phyloP scores from a whole-genome alignment of 1,140 invertebrate species.

The Sitodiplosis mosellana region DNA sequence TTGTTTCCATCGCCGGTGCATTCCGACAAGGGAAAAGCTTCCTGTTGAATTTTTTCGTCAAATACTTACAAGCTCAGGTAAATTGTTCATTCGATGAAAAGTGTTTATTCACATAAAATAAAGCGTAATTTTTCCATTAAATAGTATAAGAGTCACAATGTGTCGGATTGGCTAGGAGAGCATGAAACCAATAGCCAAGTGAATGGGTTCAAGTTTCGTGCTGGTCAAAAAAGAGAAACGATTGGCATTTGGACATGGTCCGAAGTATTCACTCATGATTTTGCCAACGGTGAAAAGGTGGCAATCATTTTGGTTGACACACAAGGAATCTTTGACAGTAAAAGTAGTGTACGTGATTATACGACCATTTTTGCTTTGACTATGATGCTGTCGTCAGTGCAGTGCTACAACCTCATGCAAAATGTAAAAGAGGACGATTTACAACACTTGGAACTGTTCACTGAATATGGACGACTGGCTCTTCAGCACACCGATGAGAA shows the following conservation, averaged over 20 bases:
- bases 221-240: slow-evolving; percentile 83
- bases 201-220: slow-evolving; percentile 78
- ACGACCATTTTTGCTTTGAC: slow-evolving; percentile 91
- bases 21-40: slow-evolving; percentile 72
- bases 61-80: slow-evolving; percentile 41
- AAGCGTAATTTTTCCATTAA: too few species aligned
- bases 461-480: slow-evolving; percentile 78
- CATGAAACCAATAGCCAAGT: slow-evolving; percentile 15
- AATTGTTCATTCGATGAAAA: too few species aligned
- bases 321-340: slow-evolving; percentile 93
- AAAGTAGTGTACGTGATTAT: slow-evolving; percentile 88
- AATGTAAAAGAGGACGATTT: slow-evolving; percentile 95
- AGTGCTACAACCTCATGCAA: slow-evolving; percentile 88
- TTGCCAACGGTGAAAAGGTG: slow-evolving; percentile 58
- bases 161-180: not conserved
- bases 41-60: slow-evolving; percentile 54
- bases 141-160: not conserved
- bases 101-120: too few species aligned
- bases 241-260: slow-evolving; percentile 94
- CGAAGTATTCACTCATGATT: slow-evolving; percentile 67
- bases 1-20: slow-evolving; percentile 83
- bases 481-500: slow-evolving; percentile 76
- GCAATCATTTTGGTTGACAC: slow-evolving; percentile 89
- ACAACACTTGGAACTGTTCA: slow-evolving; percentile 86
- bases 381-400: slow-evolving; percentile 90